Evolutionary conservation across 2,113 vertebrate species (phyloP), one percentile per base, ranked within the genome.

Genomic region (Mobula birostris): DNA sequence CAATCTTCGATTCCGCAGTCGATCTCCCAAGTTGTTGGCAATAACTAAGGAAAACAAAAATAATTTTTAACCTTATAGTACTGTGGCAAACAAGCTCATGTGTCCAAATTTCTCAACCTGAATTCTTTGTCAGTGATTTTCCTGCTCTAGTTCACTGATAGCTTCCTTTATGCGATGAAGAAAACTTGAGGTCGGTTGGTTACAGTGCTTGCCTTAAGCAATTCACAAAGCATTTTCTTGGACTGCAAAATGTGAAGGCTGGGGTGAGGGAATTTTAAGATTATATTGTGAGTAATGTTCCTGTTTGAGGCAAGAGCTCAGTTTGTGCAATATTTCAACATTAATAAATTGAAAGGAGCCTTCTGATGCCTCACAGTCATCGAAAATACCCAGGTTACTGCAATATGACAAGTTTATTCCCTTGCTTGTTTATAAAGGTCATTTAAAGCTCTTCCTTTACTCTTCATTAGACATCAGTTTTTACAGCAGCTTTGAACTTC

Each of bases 381-480:
- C 19, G 1, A 74, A 74, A 74, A 11, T 17, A 15, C 68, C 63
- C 32, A 36, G 11, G 70, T 5, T 17, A 70, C 36, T 40, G 90
- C 68, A 27, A 90, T n/a, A 56, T 74, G 85, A 68, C 58, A 66
- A 32, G 61, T 27, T 90, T 90, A 15, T 68, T 90, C 85, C 61
- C 7, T 2, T 36, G 14, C 68, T 70, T 74, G 24, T 29, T 74
- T 76, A 11, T 93, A 68, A 91, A 70, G 88, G 32, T 32, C 29
- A 48, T 48, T 74, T 56, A 40, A 48, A 56, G 36, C 24, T 5
- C 8, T 74, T 74, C 19, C 19, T 27, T 21, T 36, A 74, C 21
- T 93, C 8, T 48, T 74, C 91, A 93, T 74, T 93, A 36, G 90
- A 32, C 85, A 90, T 66, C 7, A 32, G n/a, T 66, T 66, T 90